Evolutionary conservation across 1,140 invertebrate species (phyloP).

Genomic region (Aphaenogaster rudis): DNA sequence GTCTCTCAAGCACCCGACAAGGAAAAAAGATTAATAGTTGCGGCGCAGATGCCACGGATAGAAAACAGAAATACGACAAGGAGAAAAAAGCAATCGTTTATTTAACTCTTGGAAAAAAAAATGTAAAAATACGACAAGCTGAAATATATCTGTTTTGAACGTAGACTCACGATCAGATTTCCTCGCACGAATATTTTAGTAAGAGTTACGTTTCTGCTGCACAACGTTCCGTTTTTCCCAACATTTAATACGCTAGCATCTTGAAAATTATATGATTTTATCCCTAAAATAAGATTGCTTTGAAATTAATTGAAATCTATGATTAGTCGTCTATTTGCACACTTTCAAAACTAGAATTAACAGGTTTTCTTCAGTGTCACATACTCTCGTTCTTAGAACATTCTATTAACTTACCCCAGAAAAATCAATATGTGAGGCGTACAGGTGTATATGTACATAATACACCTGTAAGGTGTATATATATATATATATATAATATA

Average conservation of each 20-base stretch:
- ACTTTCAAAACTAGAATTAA: background rate
- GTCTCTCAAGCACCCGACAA: constrained; percentile 19
- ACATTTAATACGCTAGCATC: background rate
- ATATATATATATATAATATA: background rate
- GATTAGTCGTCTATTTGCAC: background rate
- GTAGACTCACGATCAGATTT: background rate
- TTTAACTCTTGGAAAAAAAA: background rate
- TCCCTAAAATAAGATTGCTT: background rate
- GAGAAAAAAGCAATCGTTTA: background rate
- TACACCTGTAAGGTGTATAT: background rate
- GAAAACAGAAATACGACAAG: background rate
- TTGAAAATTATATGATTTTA: background rate
- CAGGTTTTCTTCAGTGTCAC: background rate
- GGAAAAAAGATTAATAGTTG: constrained; percentile 4
- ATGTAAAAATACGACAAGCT: background rate
- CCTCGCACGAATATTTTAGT: background rate
- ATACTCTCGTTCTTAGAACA: background rate
- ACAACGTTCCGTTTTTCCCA: background rate
- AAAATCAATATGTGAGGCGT: background rate
- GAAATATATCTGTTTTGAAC: background rate
- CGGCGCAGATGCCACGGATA: background rate
- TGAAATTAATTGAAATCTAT: background rate
- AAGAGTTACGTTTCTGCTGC: background rate
- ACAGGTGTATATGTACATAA: background rate
- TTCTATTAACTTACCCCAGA: background rate